Conservation (phyloP, 2,113 vertebrate species). For the Trinectes maculatus region DNA sequence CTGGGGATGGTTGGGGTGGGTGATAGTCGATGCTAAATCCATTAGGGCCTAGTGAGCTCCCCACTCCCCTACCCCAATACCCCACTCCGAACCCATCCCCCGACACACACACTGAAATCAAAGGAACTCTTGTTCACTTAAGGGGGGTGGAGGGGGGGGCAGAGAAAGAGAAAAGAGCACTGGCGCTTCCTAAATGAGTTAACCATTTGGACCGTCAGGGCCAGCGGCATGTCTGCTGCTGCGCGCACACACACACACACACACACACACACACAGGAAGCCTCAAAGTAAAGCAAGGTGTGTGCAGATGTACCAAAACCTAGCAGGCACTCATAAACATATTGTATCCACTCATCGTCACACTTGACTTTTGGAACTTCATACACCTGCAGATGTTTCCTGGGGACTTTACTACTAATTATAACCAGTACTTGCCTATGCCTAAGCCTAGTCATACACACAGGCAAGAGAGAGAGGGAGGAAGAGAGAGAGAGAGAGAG, state of each 20-base stretch:
- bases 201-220: conserved; percentile 83
- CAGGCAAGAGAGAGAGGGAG: too few species aligned
- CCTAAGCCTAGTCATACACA: neutral
- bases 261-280: conserved; percentile 32
- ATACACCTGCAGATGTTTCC: neutral
- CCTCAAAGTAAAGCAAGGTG: conserved; percentile 35
- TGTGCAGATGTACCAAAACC: conserved; percentile 38
- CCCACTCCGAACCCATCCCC: conserved; percentile 18
- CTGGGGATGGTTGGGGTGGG: conserved; percentile 66
- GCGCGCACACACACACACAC: conserved; percentile 12
- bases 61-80: conserved; percentile 30
- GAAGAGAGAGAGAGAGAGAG: too few species aligned
- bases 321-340: neutral
- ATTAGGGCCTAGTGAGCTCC: conserved; percentile 68
- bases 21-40: conserved; percentile 86
- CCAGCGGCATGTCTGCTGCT: conserved; percentile 71
- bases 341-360: neutral
- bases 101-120: conserved; percentile 59
- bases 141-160: conserved; percentile 13
- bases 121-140: conserved; percentile 75
- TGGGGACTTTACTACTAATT: neutral
- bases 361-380: neutral
- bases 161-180: conserved; percentile 61
- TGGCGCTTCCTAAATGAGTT: conserved; percentile 87
- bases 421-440: neutral